Evolutionary conservation across 35 echinoderm and acorn worm genomes (phyloP).

Genomic region (Hemicentrotus pulcherrimus): DNA sequence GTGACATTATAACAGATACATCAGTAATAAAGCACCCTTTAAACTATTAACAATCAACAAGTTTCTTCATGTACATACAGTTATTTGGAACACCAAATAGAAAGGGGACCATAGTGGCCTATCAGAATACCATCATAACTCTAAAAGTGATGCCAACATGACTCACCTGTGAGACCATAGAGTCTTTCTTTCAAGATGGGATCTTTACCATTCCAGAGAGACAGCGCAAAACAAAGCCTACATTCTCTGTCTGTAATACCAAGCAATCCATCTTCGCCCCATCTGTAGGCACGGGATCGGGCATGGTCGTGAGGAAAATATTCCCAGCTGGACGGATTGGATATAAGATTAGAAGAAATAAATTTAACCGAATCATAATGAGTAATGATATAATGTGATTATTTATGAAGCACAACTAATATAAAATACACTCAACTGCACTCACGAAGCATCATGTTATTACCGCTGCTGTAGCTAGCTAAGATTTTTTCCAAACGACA

Average conservation of each 20-base stretch:
- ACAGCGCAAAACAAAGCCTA: constrained; percentile 72
- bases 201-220: constrained; percentile 97
- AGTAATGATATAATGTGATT: neutral
- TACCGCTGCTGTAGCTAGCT: too few species aligned
- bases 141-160: constrained; percentile 61
- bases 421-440: neutral
- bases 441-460: too few species aligned
- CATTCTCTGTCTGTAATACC: constrained; percentile 90
- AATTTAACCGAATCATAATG: neutral
- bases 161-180: constrained; percentile 91
- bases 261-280: constrained; percentile 84
- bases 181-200: constrained; percentile 89
- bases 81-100: too few species aligned
- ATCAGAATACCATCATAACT: too few species aligned
- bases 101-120: too few species aligned
- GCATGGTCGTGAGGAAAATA: constrained; percentile 98
- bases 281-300: constrained; percentile 68
- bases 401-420: neutral
- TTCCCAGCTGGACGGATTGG: constrained; percentile 69
- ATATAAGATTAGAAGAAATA: too few species aligned
- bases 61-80: too few species aligned
- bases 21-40: too few species aligned
- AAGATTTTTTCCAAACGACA: too few species aligned
- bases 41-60: too few species aligned
- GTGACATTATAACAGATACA: too few species aligned